Conservation (phyloP, 2,888 invertebrate genomes). For the Acleris holmiana region DNA sequence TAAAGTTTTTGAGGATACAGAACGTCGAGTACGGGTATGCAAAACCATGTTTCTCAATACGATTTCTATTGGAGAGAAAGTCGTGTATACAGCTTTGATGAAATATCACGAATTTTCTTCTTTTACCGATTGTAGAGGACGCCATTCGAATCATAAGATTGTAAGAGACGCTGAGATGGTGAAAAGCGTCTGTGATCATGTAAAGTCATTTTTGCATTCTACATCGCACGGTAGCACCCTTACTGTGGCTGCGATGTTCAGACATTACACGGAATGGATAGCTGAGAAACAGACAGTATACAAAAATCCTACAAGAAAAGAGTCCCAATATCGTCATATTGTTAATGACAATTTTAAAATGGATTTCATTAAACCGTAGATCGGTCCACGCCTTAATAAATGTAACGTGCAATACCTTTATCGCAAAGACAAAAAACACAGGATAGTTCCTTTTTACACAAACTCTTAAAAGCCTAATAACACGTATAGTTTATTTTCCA, state of each 20-base stretch:
- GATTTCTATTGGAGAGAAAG: background rate
- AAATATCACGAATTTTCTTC: constrained; percentile 2
- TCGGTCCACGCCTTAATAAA: background rate
- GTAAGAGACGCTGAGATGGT: background rate
- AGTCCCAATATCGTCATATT: background rate
- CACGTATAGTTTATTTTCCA: no score
- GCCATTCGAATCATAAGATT: background rate
- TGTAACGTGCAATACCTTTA: no score
- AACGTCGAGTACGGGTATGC: background rate
- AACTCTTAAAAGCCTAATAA: no score
- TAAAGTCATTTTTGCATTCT: background rate
- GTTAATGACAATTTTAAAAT: background rate
- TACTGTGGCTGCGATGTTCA: background rate
- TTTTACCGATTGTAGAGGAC: background rate
- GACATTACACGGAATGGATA: background rate
- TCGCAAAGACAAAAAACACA: no score
- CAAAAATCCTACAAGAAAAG: background rate
- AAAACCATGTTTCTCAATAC: constrained; percentile 8
- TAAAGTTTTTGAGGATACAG: background rate
- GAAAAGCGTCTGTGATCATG: constrained; percentile 5
- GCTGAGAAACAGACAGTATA: background rate
- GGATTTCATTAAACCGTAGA: background rate
- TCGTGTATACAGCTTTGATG: background rate
- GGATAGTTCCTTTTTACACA: no score
- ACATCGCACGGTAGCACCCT: background rate